These are phyloP conservation scores for Macaria notata DNA, from an alignment of 2,888 invertebrate genomes.

Conservation along the genomic window DNA sequence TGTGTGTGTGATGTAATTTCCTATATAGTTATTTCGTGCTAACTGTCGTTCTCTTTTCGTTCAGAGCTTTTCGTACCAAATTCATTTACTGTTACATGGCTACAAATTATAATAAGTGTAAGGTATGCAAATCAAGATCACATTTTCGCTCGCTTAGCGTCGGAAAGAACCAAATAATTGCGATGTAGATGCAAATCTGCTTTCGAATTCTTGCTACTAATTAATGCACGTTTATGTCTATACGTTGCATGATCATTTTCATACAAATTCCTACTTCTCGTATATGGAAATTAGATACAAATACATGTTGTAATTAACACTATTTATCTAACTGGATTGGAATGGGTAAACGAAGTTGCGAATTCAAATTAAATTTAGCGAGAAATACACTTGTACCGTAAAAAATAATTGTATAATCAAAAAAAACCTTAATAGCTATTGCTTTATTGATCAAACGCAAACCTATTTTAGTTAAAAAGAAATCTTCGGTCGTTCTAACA, in stretches of 20 bases:
- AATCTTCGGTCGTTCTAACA: too few species aligned
- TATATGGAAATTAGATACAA: neutral
- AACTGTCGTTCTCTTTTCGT: too few species aligned
- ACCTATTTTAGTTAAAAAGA: too few species aligned
- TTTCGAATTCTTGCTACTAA: constrained; percentile 20
- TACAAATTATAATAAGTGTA: neutral
- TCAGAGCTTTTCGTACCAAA: too few species aligned
- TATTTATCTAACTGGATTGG: neutral
- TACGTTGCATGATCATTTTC: neutral
- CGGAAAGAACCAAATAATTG: constrained; percentile 25
- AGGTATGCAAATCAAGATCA: constrained; percentile 18
- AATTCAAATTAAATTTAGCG: too few species aligned
- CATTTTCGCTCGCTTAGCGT: constrained; percentile 12
- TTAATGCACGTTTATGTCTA: neutral
- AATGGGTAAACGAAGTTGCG: neutral
- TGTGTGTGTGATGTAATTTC: too few species aligned
- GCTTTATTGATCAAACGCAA: too few species aligned
- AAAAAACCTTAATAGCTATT: too few species aligned
- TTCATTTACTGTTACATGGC: too few species aligned
- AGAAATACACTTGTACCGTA: too few species aligned
- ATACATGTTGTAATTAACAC: neutral
- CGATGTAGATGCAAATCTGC: constrained; percentile 29
- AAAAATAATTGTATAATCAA: too few species aligned
- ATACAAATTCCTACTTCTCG: constrained; percentile 5
- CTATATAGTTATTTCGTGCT: too few species aligned